phyloP scores from a whole-genome alignment of 2,888 invertebrate genomes.

The Axea sp. region DNA sequence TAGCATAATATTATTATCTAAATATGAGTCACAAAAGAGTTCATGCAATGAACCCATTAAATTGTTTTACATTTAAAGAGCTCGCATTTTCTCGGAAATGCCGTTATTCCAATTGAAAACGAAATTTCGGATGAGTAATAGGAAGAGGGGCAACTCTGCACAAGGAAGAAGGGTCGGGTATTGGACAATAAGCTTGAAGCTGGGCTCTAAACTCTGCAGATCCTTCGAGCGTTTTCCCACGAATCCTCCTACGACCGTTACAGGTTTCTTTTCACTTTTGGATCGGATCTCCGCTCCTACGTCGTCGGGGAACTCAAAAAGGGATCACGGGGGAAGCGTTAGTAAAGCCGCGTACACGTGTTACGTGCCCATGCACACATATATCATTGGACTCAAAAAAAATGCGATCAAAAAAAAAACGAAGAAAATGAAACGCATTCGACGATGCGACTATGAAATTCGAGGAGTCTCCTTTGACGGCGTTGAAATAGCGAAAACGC shows the following conservation, averaged over 20 bases:
- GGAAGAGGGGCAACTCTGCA: conserved; percentile 17
- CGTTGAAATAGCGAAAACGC: conserved; percentile 4
- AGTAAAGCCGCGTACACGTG: conserved; percentile 49
- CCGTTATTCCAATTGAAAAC: conserved; percentile 23
- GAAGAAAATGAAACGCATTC: conserved; percentile 43
- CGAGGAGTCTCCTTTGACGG: conserved; percentile 56
- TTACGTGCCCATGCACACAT: conserved; percentile 47
- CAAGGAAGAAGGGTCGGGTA: conserved; percentile 67
- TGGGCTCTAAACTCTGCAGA: conserved; percentile 66
- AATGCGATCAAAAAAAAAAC: conserved; percentile 18
- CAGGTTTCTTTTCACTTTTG: conserved; percentile 72
- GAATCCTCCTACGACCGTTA: conserved; percentile 76
- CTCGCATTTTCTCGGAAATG: conserved; percentile 42
- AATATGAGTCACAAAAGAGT: not conserved
- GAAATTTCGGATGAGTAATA: conserved; percentile 45
- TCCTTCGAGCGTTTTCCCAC: conserved; percentile 73
- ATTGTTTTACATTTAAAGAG: conserved; percentile 38
- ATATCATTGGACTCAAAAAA: conserved; percentile 40
- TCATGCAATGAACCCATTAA: conserved; percentile 1
- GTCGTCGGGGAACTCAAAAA: conserved; percentile 46
- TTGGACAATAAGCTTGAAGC: conserved; percentile 69
- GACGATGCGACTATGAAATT: conserved; percentile 53
- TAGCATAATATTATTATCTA: conserved; percentile 24
- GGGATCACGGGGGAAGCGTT: conserved; percentile 55
- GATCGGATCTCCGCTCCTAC: conserved; percentile 51